These are phyloP conservation scores for Brachionus rubens DNA, from an alignment of 1,140 invertebrate genomes.

Conservation along the genomic window DNA sequence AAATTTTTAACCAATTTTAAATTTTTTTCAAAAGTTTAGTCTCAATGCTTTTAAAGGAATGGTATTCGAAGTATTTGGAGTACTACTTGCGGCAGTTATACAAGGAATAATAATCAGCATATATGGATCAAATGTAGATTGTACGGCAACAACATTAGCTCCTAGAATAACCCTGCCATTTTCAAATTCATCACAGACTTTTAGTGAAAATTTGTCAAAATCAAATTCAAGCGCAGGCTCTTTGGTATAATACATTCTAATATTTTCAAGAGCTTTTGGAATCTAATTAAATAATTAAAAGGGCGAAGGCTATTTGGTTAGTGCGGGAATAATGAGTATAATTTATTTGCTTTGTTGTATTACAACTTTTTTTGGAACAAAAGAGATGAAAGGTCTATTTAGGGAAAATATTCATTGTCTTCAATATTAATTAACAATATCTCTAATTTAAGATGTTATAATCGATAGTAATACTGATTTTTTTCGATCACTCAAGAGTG, in stretches of 20 bases:
- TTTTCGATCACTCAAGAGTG: slow-evolving; percentile 51
- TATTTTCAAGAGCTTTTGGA: too few relatives aligned
- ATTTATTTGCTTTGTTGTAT: slow-evolving; percentile 52
- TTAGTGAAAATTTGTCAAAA: neutral
- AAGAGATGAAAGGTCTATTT: slow-evolving; percentile 52
- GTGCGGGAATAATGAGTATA: slow-evolving; percentile 50
- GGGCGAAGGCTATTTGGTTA: slow-evolving; percentile 49
- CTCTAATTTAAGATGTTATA: slow-evolving; percentile 33
- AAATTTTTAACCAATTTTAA: neutral
- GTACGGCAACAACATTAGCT: neutral
- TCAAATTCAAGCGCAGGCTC: too few relatives aligned
- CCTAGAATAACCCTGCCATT: neutral
- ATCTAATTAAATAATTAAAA: neutral
- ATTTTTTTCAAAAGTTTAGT: neutral
- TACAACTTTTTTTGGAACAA: slow-evolving; percentile 53
- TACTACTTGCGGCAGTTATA: slow-evolving; percentile 52
- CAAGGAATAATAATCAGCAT: slow-evolving; percentile 53
- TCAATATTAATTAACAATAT: slow-evolving; percentile 44
- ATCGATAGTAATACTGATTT: slow-evolving; percentile 49
- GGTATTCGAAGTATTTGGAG: slow-evolving; percentile 54
- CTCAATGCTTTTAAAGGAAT: slow-evolving; percentile 50
- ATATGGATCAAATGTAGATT: slow-evolving; percentile 6
- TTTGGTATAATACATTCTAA: too few relatives aligned
- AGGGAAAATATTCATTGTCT: slow-evolving; percentile 32
- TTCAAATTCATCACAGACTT: neutral